Evolutionary conservation across 2,888 invertebrate species (phyloP), one percentile per base, ranked within the genome.

Genomic region (Polydrusus pterygomalis): DNA sequence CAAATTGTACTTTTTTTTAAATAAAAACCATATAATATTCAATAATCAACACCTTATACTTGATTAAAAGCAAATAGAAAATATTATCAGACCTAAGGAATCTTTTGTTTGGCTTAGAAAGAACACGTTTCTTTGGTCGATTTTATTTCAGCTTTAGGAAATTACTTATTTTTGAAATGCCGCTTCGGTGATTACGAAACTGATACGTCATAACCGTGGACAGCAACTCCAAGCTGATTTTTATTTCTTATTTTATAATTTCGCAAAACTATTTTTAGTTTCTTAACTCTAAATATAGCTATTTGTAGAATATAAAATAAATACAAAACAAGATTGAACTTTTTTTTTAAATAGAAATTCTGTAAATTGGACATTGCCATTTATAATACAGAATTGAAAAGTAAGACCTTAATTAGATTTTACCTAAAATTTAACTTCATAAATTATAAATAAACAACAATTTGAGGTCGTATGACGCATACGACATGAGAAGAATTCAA

Each of bases 81-180:
- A 58, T 58, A 38, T 30, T 58, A 58, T 58, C 38, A 17, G 9
- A 17, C 17, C 38, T 38, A 56, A 13, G 15, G 38, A 58, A 58
- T 38, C 38, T 38, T 0, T 38, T 58, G 34, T 58, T 18, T 17
- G 58, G 17, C 13, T 58, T 34, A 58, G 34, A 34, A 58, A 58
- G n/a, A 15, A 58, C 38, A 38, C 17, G 38, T 13, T 58, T 11
- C 54, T 54, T 30, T 58, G 58, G 58, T 58, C 58, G 58, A 58
- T 58, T 58, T 58, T 58, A 58, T 58, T 58, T 58, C 11, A 58
- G 58, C 58, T 38, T 58, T 58, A 38, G 58, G 58, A 58, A 58
- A 58, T 58, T 58, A 38, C 58, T 34, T 58, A 58, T 38, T 58
- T 58, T 58, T 58, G 15, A 38, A 58, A 58, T 38, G 58, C 38